Base-by-base conservation (phyloP, 1,140 invertebrate species). In the Drosophila carrolli region DNA sequence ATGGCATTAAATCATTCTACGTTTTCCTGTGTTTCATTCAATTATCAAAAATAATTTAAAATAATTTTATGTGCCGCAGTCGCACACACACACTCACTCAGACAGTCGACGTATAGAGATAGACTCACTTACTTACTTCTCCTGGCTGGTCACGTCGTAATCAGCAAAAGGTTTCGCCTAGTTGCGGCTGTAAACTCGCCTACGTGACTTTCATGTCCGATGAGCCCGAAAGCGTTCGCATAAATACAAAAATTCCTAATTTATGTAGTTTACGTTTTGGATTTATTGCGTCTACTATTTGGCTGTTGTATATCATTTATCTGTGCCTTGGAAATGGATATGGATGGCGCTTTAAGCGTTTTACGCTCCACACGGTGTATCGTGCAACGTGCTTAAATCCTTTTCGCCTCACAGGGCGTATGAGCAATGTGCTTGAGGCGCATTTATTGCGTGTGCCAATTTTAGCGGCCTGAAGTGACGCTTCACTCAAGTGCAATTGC, bases 31-130 rank as follows among this genome's bases (percentile, higher is more conserved):
- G 55, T 47, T 84, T 80, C 81, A 88, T 88, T 88, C 83, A 86
- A 86, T 86, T 86, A 88, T 88, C 75, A 79, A 83, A 86, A 83
- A 86, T 86, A 88, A 80, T 86, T 88, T 86, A 88, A 86, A 86
- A 86, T 86, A 83, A 86, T 86, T 83, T 83, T 37, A 76, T 67
- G 62, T 62, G 57, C 75, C 23, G 9, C 5, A 29, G 35, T 13
- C 44, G 35, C 56, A 47, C 29, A 55, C 56, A 4, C 23, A 23
- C 23, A 23, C 23, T 44, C 29, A 55, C 19, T 16, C 16, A 43
- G 23, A 38, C n/a, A 2, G 19, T 23, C 35, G 6, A 44, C 29
- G 10, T 16, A 14, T 44, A 46, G 41, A 44, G 37, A 65, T 63
- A 44, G 44, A 56, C 51, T 10, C 40, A 50, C 51, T 8, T 43